Evolutionary conservation across 2,113 vertebrate genomes (phyloP).

Genomic region (Hypanus sabinus): DNA sequence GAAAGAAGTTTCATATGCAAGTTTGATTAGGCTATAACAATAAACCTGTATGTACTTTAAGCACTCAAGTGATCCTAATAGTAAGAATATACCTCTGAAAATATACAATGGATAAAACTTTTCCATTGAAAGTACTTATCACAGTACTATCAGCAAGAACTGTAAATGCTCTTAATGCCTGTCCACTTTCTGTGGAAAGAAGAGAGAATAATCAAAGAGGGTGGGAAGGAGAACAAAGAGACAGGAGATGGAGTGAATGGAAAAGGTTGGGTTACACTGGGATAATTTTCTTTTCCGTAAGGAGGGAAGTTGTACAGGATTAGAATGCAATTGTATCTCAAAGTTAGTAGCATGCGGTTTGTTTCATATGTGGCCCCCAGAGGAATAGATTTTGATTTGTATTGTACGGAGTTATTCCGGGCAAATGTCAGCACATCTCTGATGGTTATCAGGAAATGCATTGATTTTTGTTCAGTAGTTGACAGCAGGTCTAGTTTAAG

Average conservation of each 20-base stretch:
- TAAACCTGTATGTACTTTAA: neutral
- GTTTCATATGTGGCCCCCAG: neutral
- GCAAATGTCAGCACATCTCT: neutral
- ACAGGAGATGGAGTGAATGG: neutral
- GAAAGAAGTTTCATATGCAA: neutral
- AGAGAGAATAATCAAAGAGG: neutral
- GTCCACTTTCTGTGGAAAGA: neutral
- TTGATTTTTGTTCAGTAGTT: neutral
- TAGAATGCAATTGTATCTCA: neutral
- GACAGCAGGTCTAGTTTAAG: neutral
- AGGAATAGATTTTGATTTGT: neutral
- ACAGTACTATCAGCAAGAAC: neutral
- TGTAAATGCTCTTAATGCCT: neutral
- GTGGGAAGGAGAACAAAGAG: neutral
- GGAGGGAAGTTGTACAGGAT: neutral
- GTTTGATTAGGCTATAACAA: neutral
- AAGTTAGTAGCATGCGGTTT: neutral
- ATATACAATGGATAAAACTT: too few relatives aligned
- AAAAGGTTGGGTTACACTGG: neutral
- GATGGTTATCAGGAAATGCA: neutral
- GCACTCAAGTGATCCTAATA: neutral
- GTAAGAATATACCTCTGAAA: neutral
- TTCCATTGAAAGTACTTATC: neutral
- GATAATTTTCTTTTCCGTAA: neutral
- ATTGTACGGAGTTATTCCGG: neutral